These are phyloP conservation scores for Carlito syrichta DNA, from an alignment of 2,113 vertebrate species.

Conservation along the genomic window DNA sequence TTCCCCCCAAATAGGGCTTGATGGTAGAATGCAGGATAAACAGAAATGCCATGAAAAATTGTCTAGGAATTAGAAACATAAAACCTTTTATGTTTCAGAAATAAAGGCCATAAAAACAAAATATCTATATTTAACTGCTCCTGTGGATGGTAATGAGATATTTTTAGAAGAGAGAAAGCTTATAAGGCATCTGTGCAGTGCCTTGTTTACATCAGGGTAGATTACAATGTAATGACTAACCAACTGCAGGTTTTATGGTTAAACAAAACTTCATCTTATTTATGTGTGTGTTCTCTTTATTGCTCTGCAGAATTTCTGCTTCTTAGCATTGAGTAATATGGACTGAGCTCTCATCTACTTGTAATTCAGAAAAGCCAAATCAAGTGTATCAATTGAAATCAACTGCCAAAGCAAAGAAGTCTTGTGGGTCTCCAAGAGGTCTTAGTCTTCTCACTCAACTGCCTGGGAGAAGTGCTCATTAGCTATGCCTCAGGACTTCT, in stretches of 20 bases:
- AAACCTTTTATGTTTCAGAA: slow-evolving; percentile 69
- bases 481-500: not conserved
- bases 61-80: slow-evolving; percentile 59
- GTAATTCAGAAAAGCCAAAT: not conserved
- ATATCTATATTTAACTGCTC: slow-evolving; percentile 63
- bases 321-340: slow-evolving; percentile 4
- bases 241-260: slow-evolving; percentile 55
- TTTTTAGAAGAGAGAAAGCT: slow-evolving; percentile 50
- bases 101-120: slow-evolving; percentile 65
- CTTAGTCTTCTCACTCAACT: not conserved
- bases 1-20: not conserved
- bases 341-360: not conserved
- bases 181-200: not conserved
- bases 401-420: not conserved
- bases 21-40: slow-evolving; percentile 41
- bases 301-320: slow-evolving; percentile 20
- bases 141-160: slow-evolving; percentile 33
- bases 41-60: slow-evolving; percentile 57
- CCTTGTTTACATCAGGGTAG: slow-evolving; percentile 52
- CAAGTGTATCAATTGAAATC: not conserved
- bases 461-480: not conserved
- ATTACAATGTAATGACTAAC: slow-evolving; percentile 52
- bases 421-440: not conserved
- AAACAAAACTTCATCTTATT: slow-evolving; percentile 54
- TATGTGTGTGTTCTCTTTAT: not conserved